These are phyloP conservation scores for Cebus imitator DNA, from an alignment of 2,113 vertebrate genomes.

Conservation along the genomic window DNA sequence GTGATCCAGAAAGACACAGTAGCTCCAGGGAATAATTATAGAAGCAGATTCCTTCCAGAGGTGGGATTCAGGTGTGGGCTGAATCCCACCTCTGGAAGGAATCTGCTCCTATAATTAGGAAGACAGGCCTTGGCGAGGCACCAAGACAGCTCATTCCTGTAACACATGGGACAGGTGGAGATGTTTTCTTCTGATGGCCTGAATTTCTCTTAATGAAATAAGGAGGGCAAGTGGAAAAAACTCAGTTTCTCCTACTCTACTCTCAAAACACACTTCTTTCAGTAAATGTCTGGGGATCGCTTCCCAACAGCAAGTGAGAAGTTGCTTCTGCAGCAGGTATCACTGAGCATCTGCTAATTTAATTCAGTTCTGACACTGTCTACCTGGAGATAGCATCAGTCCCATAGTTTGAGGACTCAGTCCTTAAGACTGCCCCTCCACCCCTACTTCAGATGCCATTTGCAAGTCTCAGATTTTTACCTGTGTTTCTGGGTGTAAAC, in stretches of 20 bases:
- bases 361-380: neutral
- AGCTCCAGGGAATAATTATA: neutral
- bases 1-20: neutral
- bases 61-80: neutral
- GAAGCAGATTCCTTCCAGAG: neutral
- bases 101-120: too few relatives aligned
- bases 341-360: neutral
- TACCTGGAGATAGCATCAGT: neutral
- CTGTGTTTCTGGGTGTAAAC: neutral
- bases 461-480: neutral
- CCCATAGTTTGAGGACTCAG: neutral
- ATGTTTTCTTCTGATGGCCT: neutral
- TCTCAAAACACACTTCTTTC: neutral
- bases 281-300: neutral
- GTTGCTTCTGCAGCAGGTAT: neutral
- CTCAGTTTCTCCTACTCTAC: neutral
- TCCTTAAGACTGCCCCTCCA: neutral
- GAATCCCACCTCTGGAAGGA: too few relatives aligned
- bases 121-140: accelerated
- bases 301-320: neutral
- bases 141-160: accelerated
- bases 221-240: neutral
- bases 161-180: neutral
- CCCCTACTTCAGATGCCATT: neutral
- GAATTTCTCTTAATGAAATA: neutral